Evolutionary conservation across 2,888 invertebrate genomes (phyloP).

Genomic region (Oscheius sp.): DNA sequence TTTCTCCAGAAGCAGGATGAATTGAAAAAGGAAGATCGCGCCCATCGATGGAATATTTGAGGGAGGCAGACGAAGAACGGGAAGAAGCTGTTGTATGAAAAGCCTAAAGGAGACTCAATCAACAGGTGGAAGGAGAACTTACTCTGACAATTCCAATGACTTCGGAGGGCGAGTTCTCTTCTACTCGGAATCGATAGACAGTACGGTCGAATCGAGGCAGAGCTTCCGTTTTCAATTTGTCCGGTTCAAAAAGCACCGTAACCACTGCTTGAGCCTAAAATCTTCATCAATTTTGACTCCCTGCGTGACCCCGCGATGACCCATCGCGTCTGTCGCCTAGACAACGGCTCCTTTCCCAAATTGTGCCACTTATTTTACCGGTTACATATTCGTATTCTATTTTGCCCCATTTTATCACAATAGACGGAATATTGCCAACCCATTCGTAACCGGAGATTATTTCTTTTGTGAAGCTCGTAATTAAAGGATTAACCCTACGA

Average conservation of each 20-base stretch:
- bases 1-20: constrained; percentile 51
- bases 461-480: not conserved
- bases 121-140: not conserved
- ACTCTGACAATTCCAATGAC: constrained; percentile 54
- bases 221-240: constrained; percentile 38
- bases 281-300: not conserved
- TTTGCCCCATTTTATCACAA: too few species aligned
- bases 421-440: too few species aligned
- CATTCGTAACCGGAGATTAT: too few species aligned
- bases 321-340: not conserved
- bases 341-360: too few species aligned
- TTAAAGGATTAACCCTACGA: constrained; percentile 18
- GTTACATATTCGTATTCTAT: too few species aligned
- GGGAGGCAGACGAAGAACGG: constrained; percentile 38
- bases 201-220: constrained; percentile 52
- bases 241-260: constrained; percentile 49
- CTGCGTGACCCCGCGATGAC: not conserved
- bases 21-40: constrained; percentile 51
- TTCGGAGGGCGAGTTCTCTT: constrained; percentile 49
- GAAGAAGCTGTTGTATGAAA: constrained; percentile 50
- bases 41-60: constrained; percentile 45
- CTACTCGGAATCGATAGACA: constrained; percentile 45
- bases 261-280: constrained; percentile 51
- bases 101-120: constrained; percentile 40
- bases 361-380: too few species aligned